Percentiles rank a stretch among this genome's conserved stretches.
Conservation (phyloP, 1,140 invertebrate genomes). For the Antheraea pernyi region DNA sequence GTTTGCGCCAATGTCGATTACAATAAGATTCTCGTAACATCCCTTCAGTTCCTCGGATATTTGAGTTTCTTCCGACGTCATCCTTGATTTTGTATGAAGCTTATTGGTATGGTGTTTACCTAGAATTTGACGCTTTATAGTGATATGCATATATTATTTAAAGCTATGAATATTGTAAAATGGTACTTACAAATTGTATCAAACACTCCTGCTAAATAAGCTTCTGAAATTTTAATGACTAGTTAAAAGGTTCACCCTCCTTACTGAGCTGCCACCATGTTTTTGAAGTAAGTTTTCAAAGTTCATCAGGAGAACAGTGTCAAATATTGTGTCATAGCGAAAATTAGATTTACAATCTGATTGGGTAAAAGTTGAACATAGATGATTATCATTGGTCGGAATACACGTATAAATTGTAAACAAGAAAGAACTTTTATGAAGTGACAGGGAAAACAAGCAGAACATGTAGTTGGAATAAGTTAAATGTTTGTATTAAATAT, state of each 20-base stretch:
- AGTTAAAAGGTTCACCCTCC: slow-evolving; percentile 63
- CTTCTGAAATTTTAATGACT: slow-evolving; percentile 67
- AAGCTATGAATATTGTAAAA: slow-evolving; percentile 11
- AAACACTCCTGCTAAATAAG: slow-evolving; percentile 77
- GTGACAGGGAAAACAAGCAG: not conserved
- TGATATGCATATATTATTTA: slow-evolving; percentile 1
- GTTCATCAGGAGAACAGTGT: not conserved
- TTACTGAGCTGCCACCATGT: slow-evolving; percentile 75
- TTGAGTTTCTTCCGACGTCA: slow-evolving; percentile 75
- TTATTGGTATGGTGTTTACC: slow-evolving; percentile 73
- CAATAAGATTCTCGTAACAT: slow-evolving; percentile 92
- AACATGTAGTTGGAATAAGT: too few species aligned
- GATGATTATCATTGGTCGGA: not conserved
- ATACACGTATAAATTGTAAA: not conserved
- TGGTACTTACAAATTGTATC: slow-evolving; percentile 70
- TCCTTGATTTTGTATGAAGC: slow-evolving; percentile 70
- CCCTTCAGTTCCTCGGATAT: slow-evolving; percentile 71
- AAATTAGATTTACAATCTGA: not conserved
- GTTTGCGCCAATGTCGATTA: slow-evolving; percentile 96
- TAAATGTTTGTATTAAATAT: too few species aligned
- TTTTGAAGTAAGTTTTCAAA: slow-evolving; percentile 52
- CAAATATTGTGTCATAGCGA: not conserved
- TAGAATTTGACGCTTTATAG: slow-evolving; percentile 29
- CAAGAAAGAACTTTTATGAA: not conserved
- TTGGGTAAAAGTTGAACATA: not conserved